Base-by-base conservation (phyloP, 2,888 invertebrate species). In the Cremastinae sp. region DNA sequence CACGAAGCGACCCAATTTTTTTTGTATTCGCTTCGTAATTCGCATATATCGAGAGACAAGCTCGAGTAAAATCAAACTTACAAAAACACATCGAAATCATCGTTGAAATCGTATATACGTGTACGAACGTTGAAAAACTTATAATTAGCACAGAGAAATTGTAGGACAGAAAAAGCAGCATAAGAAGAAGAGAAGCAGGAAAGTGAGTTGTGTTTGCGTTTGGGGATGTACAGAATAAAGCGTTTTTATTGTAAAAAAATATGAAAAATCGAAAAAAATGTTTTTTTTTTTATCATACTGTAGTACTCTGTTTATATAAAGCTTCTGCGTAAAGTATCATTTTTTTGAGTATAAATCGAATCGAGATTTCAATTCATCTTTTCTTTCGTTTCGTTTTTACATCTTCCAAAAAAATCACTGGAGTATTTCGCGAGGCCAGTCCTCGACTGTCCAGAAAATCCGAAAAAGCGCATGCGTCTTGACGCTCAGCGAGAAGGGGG, bases 241-340 rank as follows among this genome's bases (percentile, higher is more conserved):
- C 62, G 68, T 79, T 76, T 74, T 81, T 79, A 78, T 79, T 75
- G 59, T 77, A 73, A 78, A 80, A 77, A 68, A 75, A 79, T 71
- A 74, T 69, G 74, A 12, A 66, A 59, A 61, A 71, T 59, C 51
- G 65, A 61, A 68, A 14, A 70, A 45, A 66, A 56, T 18, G 14
- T 43, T 8, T 39, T 37, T 61, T 71, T 49, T 58, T 70, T 51
- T n/a, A 68, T 71, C 66, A 74, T 62, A 74, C 43, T 75, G 10
- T 28, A 51, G 20, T 58, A 78, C 74, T 73, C 47, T 61, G 35
- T 62, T 55, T 37, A 39, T 56, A 74, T 62, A 74, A 70, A 71
- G 73, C 47, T 64, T 68, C 56, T 55, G 49, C 41, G 59, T 12
- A 2, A 55, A 74, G 47, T 65, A 68, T 16, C 56, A 47, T 61